Conservation (phyloP, 30 jellyfish, hydroid and myxozoan genomes). For the Aurelia aurita complex sp. Pacific region DNA sequence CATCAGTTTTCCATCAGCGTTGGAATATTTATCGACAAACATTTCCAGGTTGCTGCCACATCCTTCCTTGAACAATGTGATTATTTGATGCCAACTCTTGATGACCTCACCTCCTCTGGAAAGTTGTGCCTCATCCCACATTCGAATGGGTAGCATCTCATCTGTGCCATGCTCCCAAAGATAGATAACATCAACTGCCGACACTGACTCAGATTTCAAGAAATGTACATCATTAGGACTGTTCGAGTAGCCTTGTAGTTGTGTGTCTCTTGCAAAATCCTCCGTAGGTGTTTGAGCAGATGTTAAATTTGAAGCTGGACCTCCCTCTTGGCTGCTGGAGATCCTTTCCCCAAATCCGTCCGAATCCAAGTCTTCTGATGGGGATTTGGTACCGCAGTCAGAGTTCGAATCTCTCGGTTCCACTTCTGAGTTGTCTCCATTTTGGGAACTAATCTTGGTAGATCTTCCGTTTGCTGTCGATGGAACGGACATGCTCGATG, state of each 20-base stretch:
- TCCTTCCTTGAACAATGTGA: slow-evolving; percentile 43
- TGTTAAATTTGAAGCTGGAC: slow-evolving; percentile 18
- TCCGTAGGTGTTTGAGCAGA: background rate
- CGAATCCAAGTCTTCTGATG: slow-evolving; percentile 28
- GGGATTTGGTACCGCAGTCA: slow-evolving; percentile 37
- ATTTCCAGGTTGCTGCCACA: slow-evolving; percentile 65
- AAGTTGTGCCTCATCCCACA: slow-evolving; percentile 65
- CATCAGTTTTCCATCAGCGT: slow-evolving; percentile 62
- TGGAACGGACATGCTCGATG: no score
- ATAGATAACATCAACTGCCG: slow-evolving; percentile 76
- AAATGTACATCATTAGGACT: no score
- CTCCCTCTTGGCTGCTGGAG: slow-evolving; percentile 28
- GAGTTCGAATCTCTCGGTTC: slow-evolving; percentile 39
- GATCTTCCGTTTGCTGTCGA: no score
- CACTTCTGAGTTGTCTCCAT: slow-evolving; percentile 19
- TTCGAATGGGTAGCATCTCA: slow-evolving; percentile 79
- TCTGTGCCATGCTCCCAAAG: slow-evolving; percentile 91
- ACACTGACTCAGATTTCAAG: slow-evolving; percentile 32
- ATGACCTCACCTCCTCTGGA: slow-evolving; percentile 58
- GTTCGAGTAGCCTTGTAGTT: no score
- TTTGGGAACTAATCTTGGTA: slow-evolving; percentile 19
- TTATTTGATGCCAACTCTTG: slow-evolving; percentile 68
- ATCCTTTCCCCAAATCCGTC: slow-evolving; percentile 22
- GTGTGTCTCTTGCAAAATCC: no score
- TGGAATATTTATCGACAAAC: slow-evolving; percentile 68